Percentiles rank a stretch among this genome's conserved stretches.
Conservation (phyloP, 2,888 invertebrate species). For the Lithophane semibrunnea region DNA sequence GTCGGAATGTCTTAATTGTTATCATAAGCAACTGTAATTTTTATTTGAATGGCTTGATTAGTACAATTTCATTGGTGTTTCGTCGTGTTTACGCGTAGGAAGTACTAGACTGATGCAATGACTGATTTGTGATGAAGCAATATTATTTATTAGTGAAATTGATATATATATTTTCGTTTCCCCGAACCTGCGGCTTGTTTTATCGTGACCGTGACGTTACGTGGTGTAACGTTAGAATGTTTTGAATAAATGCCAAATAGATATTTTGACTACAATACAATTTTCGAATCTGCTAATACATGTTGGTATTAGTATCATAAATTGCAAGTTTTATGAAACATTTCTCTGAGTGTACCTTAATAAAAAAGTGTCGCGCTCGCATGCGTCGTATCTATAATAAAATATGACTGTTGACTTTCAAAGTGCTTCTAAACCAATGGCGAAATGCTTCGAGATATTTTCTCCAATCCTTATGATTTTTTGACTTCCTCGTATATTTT, state of each 20-base stretch:
- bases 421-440: constrained; percentile 62
- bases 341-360: neutral
- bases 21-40: constrained; percentile 56
- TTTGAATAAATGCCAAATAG: constrained; percentile 63
- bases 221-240: constrained; percentile 23
- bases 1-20: constrained; percentile 42
- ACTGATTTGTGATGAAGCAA: constrained; percentile 89
- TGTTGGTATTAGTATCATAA: constrained; percentile 30
- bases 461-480: constrained; percentile 49
- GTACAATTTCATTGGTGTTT: constrained; percentile 71
- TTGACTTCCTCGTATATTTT: constrained; percentile 62
- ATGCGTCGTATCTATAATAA: neutral
- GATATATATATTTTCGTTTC: constrained; percentile 72
- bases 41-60: constrained; percentile 70
- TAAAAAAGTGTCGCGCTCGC: neutral
- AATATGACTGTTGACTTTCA: constrained; percentile 24
- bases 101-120: constrained; percentile 87
- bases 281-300: constrained; percentile 29
- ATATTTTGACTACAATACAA: constrained; percentile 41
- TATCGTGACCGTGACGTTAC: constrained; percentile 38
- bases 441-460: constrained; percentile 60
- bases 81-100: constrained; percentile 72
- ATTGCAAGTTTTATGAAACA: constrained; percentile 8
- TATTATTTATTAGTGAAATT: constrained; percentile 87
- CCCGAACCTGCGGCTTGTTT: constrained; percentile 57